Conservation (phyloP, 2,113 vertebrate genomes). For the Marmota monax region DNA sequence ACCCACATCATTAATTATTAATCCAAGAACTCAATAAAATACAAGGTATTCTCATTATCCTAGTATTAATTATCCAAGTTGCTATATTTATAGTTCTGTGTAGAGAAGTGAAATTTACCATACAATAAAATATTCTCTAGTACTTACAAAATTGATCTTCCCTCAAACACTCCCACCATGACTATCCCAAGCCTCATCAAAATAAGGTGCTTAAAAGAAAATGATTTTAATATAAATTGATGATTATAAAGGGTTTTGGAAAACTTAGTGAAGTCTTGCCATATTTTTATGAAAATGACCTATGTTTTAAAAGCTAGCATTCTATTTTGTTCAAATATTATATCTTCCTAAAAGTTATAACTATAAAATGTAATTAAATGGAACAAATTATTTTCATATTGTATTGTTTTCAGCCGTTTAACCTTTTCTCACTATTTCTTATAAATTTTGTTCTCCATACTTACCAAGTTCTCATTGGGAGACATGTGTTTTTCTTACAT, state of each 20-base stretch:
- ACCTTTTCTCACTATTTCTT: not conserved
- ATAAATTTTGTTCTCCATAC: not conserved
- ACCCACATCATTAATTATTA: slow-evolving; percentile 69
- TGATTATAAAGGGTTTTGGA: not conserved
- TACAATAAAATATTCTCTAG: slow-evolving; percentile 66
- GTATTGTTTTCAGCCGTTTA: not conserved
- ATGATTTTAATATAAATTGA: not conserved
- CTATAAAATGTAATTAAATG: not conserved
- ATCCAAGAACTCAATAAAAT: slow-evolving; percentile 62
- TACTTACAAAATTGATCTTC: slow-evolving; percentile 42
- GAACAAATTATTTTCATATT: not conserved
- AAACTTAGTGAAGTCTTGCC: not conserved
- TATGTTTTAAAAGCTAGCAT: not conserved
- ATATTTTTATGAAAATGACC: not conserved
- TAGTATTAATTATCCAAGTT: slow-evolving; percentile 61
- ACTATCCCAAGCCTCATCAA: not conserved
- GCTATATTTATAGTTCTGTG: slow-evolving; percentile 56
- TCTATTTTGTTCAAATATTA: not conserved
- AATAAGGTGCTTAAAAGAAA: not conserved
- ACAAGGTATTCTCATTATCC: slow-evolving; percentile 70
- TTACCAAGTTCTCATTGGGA: not conserved
- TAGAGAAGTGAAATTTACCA: slow-evolving; percentile 54
- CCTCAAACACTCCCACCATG: not conserved
- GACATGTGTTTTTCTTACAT: not conserved
- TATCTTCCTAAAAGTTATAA: not conserved